Conservation (phyloP, 2,888 invertebrate species). For the Elegia similella region DNA sequence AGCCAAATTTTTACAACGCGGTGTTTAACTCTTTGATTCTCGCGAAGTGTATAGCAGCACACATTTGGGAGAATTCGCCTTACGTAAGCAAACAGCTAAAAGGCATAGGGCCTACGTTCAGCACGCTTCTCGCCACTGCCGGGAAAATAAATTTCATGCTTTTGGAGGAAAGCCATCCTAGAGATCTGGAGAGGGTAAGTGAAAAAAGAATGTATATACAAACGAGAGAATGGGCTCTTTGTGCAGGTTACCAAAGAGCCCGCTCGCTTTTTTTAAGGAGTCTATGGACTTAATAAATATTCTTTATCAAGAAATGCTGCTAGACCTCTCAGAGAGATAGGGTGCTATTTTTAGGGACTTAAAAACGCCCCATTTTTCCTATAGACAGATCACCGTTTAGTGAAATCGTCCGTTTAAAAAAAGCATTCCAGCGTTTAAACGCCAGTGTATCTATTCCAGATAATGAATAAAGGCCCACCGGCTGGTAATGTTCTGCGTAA, state of each 20-base stretch:
- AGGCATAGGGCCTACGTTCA: constrained; percentile 86
- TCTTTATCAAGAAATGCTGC: background rate
- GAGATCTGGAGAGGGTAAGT: constrained; percentile 86
- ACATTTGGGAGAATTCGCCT: constrained; percentile 88
- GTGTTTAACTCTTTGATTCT: constrained; percentile 83
- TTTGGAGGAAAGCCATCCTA: constrained; percentile 84
- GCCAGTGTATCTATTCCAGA: constrained; percentile 67
- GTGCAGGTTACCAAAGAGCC: no score
- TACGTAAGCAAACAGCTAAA: constrained; percentile 86
- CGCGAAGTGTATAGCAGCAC: constrained; percentile 84
- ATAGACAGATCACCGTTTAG: no score
- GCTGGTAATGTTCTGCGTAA: constrained; percentile 86
- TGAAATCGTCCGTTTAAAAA: no score
- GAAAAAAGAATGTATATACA: background rate
- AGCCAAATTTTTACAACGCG: constrained; percentile 69
- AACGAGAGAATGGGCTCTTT: no score
- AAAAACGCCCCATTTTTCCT: no score
- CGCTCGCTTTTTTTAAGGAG: no score
- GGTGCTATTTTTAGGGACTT: no score
- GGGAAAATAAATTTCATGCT: constrained; percentile 85
- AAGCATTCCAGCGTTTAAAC: no score
- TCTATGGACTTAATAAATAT: background rate
- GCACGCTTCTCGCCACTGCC: constrained; percentile 83
- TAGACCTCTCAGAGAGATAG: no score
- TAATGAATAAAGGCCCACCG: constrained; percentile 87